Base-by-base conservation (phyloP, 2,113 vertebrate genomes). In the Castor canadensis region DNA sequence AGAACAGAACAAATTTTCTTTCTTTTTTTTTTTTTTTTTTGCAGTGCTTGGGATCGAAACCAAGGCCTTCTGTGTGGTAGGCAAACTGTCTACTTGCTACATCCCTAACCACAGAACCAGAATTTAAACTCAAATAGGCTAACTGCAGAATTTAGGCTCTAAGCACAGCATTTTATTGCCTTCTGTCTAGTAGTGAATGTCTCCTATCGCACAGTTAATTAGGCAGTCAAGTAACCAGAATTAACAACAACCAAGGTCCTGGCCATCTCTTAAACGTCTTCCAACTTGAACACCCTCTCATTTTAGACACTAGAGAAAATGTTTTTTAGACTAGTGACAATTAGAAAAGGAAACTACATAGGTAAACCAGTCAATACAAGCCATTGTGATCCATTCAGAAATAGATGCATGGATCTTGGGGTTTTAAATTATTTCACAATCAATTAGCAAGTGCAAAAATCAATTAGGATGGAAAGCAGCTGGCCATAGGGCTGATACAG, bases 261-360 rank as follows among this genome's bases (percentile, higher is more conserved):
- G 1, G 22, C 13, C 71, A 38, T 47, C 66, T 87, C 35, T 58
- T 45, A 17, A 67, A 28, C 1, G 40, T 38, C 88, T 95, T 87
- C 32, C 69, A 87, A 60, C 2, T 58, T 89, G 20, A 87, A 83
- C 24, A 87, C n/a, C 28, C 6, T 32, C 17, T 73, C 85, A 32
- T 40, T 85, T 47, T 79, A 67, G 72, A 93, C n/a, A 64, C 6
- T 84, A 54, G 56, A 75, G 30, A 97, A 92, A 88, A 88, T 75
- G 47, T n/a, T n/a, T n/a, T n/a, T n/a, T n/a, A n/a, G n/a, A n/a
- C n/a, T 54, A 87, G 12, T 40, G 32, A 66, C 16, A 64, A 43
- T 56, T 28, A 69, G 49, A 40, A 85, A 88, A 54, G n/a, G 12
- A 69, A 85, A 86, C 66, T 2, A 60, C 28, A 84, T 17, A 87